Evolutionary conservation across 92 coral and sea anemone species (phyloP).

Genomic region (Desmophyllum pertusum): DNA sequence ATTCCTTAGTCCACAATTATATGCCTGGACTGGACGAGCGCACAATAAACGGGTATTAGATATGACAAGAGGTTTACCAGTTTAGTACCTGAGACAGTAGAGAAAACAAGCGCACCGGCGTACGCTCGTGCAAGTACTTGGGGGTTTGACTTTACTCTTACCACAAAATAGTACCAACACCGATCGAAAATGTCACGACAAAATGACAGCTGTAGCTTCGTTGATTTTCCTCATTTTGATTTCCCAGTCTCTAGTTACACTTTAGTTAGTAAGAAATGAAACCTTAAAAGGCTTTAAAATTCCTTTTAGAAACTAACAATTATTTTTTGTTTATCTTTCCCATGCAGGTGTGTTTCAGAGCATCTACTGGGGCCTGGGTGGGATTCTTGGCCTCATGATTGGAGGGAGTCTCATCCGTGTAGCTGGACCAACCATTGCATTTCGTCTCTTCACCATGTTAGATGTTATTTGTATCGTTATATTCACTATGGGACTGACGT

Average conservation of each 20-base stretch:
- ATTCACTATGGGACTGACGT: conserved; percentile 75
- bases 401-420: conserved; percentile 67
- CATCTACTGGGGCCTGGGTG: conserved; percentile 82
- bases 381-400: conserved; percentile 64
- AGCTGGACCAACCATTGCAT: conserved; percentile 73
- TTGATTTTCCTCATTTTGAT: too few species aligned
- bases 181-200: not conserved
- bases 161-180: not conserved
- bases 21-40: not conserved
- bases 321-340: not conserved
- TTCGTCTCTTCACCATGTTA: conserved; percentile 78
- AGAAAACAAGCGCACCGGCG: not conserved
- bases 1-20: not conserved
- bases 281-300: too few species aligned
- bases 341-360: conserved; percentile 77
- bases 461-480: conserved; percentile 57
- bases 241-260: too few species aligned
- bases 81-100: not conserved
- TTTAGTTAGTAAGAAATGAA: too few species aligned
- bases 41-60: not conserved
- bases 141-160: not conserved
- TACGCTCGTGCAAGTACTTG: not conserved
- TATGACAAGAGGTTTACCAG: not conserved
- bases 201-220: not conserved
- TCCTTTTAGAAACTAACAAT: not conserved